Evolutionary conservation across 2,113 vertebrate genomes (phyloP).

Genomic region (Acrocephalus kingi): DNA sequence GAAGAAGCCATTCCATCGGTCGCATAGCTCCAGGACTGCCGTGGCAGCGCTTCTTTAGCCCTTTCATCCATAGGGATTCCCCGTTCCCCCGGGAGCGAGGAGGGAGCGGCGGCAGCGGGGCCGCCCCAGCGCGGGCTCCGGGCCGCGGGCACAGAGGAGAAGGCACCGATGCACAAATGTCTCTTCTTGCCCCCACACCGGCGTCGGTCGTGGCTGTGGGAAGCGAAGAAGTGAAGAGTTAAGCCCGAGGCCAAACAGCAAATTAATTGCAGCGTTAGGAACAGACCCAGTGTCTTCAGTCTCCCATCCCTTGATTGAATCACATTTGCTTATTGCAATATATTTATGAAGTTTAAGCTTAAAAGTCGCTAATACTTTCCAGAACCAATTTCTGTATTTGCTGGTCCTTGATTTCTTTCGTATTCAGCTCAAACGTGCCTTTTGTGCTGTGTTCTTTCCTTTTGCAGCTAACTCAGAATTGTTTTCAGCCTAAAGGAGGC

Average conservation of each 20-base stretch:
- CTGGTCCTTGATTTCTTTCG: conserved; percentile 47
- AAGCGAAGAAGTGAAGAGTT: not conserved
- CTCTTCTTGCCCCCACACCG: not conserved
- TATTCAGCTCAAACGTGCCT: conserved; percentile 24
- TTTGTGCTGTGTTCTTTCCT: conserved; percentile 11
- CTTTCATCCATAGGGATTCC: not conserved
- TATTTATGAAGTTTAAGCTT: conserved; percentile 61
- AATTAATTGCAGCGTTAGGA: conserved; percentile 25
- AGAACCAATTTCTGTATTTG: conserved; percentile 31
- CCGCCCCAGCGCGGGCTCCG: not conserved
- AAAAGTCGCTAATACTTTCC: conserved; percentile 53
- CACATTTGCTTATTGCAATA: conserved; percentile 55
- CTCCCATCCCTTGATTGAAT: not conserved
- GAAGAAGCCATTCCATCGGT: not conserved
- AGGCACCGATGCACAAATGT: not conserved
- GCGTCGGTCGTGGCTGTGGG: not conserved
- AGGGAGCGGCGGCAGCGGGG: not conserved
- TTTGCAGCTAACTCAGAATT: conserved; percentile 11
- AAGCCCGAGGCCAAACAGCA: not conserved
- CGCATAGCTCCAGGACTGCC: not conserved
- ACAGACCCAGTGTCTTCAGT: not conserved
- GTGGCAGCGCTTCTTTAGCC: not conserved
- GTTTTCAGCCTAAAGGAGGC: conserved; percentile 1
- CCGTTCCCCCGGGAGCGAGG: not conserved
- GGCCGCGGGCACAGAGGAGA: not conserved